Base-by-base conservation (phyloP, 2,113 vertebrate species). In the Rhinolophus ferrumequinum region DNA sequence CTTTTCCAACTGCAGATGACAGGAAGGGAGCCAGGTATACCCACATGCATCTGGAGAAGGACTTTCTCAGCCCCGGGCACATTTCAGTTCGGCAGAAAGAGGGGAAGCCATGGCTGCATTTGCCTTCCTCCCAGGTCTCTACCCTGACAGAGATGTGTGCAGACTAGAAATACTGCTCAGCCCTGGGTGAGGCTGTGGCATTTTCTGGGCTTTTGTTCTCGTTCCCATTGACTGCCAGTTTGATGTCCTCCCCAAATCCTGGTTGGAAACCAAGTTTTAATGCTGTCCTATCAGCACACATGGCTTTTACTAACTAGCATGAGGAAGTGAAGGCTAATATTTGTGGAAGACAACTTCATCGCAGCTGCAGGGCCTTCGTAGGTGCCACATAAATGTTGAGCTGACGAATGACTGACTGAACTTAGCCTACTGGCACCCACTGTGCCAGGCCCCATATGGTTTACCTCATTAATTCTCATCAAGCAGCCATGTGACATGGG, bases 151-250 rank as follows among this genome's bases (percentile, higher is more conserved):
- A 82, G 72, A 93, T 11, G 12, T 44, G 44, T 52, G 58, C 79
- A n/a, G 44, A 73, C 28, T 89, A 5, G 16, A 85, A 94, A 67
- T 4, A 28, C 72, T 81, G 22, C 54, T 84, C 67, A 76, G 76
- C 88, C 47, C 72, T 69, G 56, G 58, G 52, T 33, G 52, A 77
- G 69, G 58, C 2, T 3, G 38, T 88, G 88, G 16, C 75, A 33
- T 79, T 87, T 97, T 96, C 96, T 94, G 58, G 38, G 56, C 85
- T 88, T 96, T 95, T 60, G 41, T 81, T 85, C 84, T 90, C 70
- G 30, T 28, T 95, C 24, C 52, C 6, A 4, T 66, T 86, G 81
- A 88, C 12, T 88, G 81, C 44, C 13, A 38, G 47, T 69, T 85
- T 54, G 96, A 76, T 86, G 62, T 95, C 16, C 50, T n/a, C 35